Percentiles rank a stretch among this genome's conserved stretches.
phyloP scores from a whole-genome alignment of 1,140 invertebrate genomes.

The Drosophila pandora region DNA sequence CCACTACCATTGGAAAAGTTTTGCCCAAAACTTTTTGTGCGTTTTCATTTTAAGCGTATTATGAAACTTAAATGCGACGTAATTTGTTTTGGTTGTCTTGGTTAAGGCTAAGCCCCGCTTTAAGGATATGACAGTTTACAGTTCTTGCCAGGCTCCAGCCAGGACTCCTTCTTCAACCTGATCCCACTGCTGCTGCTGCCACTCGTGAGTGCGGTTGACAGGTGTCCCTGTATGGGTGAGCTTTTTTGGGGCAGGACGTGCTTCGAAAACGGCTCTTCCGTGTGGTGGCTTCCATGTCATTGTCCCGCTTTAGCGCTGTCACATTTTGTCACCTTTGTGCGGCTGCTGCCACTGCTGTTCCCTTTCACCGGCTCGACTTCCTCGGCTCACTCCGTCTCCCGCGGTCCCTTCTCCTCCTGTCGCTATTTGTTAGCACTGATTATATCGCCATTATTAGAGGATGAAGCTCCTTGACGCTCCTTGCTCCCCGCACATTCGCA shows the following conservation, averaged over 20 bases:
- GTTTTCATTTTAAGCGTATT: slow-evolving; percentile 77
- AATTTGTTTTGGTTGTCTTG: slow-evolving; percentile 74
- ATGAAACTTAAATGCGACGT: slow-evolving; percentile 78
- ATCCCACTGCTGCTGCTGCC: slow-evolving; percentile 2
- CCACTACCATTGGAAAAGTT: not conserved
- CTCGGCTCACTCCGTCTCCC: slow-evolving; percentile 9
- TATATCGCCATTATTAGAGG: slow-evolving; percentile 57
- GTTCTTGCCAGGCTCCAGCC: slow-evolving; percentile 1
- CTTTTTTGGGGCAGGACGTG: not conserved
- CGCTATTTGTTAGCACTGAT: slow-evolving; percentile 43
- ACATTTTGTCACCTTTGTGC: slow-evolving; percentile 56
- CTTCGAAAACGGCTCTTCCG: not conserved
- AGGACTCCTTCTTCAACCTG: not conserved
- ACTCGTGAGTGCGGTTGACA: slow-evolving; percentile 54
- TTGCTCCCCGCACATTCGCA: not conserved
- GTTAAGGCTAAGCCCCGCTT: slow-evolving; percentile 59
- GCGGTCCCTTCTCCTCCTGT: slow-evolving; percentile 27
- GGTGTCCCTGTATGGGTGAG: slow-evolving; percentile 41
- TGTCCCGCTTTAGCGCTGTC: slow-evolving; percentile 45
- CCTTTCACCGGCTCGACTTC: not conserved
- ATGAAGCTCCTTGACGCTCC: slow-evolving; percentile 9
- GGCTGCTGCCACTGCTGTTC: slow-evolving; percentile 15
- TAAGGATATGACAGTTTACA: slow-evolving; percentile 56
- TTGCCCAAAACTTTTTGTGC: slow-evolving; percentile 46
- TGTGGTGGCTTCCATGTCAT: slow-evolving; percentile 40